A percentile compares a stretch with the other conserved stretches of the same genome.
These are phyloP conservation scores for Cheilosia pagana DNA, from an alignment of 2,888 invertebrate species.

Conservation along the genomic window DNA sequence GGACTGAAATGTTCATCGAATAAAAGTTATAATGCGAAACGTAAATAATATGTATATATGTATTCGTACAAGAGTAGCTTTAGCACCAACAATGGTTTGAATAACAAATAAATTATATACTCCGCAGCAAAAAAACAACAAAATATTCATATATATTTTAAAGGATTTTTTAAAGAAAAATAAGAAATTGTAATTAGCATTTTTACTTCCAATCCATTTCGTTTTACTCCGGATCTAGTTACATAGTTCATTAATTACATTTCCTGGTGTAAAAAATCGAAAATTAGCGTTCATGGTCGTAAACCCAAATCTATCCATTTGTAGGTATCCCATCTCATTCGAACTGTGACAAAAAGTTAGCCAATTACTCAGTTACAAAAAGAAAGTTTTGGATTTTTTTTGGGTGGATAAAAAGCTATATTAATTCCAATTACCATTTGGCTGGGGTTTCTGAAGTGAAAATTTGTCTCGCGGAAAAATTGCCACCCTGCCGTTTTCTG, in stretches of 20 bases:
- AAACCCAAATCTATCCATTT: slow-evolving; percentile 20
- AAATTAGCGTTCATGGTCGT: slow-evolving; percentile 18
- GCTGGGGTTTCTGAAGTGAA: too few relatives aligned
- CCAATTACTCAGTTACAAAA: slow-evolving; percentile 40
- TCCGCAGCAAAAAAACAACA: too few relatives aligned
- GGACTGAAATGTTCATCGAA: not conserved
- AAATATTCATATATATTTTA: too few relatives aligned
- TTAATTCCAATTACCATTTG: slow-evolving; percentile 2
- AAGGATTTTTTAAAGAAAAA: not conserved
- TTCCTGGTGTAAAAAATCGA: slow-evolving; percentile 30
- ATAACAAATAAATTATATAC: too few relatives aligned
- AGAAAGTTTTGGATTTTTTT: slow-evolving; percentile 10
- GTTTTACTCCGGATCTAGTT: slow-evolving; percentile 15
- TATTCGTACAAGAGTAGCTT: too few relatives aligned
- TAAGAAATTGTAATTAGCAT: not conserved
- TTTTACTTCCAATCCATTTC: slow-evolving; percentile 3
- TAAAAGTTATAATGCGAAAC: too few relatives aligned
- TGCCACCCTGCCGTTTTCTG: too few relatives aligned
- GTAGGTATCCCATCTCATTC: not conserved
- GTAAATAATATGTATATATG: too few relatives aligned
- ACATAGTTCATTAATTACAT: slow-evolving; percentile 38
- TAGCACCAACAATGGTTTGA: too few relatives aligned
- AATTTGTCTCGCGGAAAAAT: too few relatives aligned
- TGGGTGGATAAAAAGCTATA: not conserved
- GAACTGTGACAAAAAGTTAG: slow-evolving; percentile 40